Base-by-base conservation (phyloP, 2,888 invertebrate species). In the Itoplectis maculator region DNA sequence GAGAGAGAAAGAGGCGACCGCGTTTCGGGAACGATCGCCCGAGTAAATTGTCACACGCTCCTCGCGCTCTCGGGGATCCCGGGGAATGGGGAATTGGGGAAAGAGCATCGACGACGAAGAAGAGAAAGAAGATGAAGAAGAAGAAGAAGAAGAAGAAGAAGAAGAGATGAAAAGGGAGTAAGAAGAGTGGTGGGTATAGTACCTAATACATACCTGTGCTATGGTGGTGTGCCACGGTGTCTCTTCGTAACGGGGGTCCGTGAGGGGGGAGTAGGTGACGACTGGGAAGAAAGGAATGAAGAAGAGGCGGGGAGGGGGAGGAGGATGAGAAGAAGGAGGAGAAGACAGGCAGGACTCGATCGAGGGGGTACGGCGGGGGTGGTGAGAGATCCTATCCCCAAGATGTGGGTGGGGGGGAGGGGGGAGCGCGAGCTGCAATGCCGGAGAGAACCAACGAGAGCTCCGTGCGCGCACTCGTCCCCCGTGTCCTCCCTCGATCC, bases 31-130 rank as follows among this genome's bases (percentile, higher is more conserved):
- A 88, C n/a, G 90, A 91, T 92, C 90, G 91, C 84, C 90, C 91
- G 90, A 92, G 92, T 92, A 92, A 92, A 92, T 92, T 92, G 92
- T 92, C 92, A 92, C 92, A 92, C 92, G 92, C 29, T 29, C 29
- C 29, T 29, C 29, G 29, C 29, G 29, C 90, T 91, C 92, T 88
- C 87, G 87, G 87, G 81, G 68, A 66, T 66, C 76, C 74, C 56
- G 82, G 75, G 59, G 63, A 79, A 82, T 56, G 77, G 66, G 73
- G 83, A 84, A 82, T 83, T 79, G 72, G 79, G 66, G 78, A 68
- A 76, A 82, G 66, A 79, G 75, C n/a, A n/a, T n/a, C n/a, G n/a
- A n/a, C n/a, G n/a, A n/a, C n/a, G 59, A 69, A 35, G 75, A 66
- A 77, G 47, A 63, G 81, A 72, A 68, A 79, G 15, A 63, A 69